Evolutionary conservation across 2,888 invertebrate genomes (phyloP).

Genomic region (Buathra laborator): DNA sequence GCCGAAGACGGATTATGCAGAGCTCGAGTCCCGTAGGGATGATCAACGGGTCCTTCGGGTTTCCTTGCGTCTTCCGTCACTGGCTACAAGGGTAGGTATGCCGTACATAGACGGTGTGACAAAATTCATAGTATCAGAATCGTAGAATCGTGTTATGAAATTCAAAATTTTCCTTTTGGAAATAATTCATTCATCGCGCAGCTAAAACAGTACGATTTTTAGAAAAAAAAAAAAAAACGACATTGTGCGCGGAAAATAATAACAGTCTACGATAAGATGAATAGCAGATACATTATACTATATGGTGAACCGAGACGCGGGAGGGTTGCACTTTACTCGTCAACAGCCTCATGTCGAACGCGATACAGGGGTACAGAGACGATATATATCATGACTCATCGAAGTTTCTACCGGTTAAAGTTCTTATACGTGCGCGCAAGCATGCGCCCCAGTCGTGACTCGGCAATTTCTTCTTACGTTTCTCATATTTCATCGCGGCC

Average conservation of each 20-base stretch:
- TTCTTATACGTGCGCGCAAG: constrained; percentile 50
- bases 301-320: constrained; percentile 11
- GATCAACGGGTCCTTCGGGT: constrained; percentile 45
- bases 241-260: background rate
- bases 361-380: constrained; percentile 1
- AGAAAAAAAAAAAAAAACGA: background rate
- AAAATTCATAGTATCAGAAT: background rate
- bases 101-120: background rate
- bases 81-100: background rate
- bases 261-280: background rate
- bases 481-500: constrained; percentile 80
- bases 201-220: background rate
- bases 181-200: background rate
- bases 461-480: constrained; percentile 72
- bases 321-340: constrained; percentile 34
- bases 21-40: constrained; percentile 29
- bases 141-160: background rate
- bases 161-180: background rate
- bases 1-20: constrained; percentile 42
- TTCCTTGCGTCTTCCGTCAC: background rate
- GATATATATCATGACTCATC: constrained; percentile 58
- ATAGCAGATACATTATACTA: background rate
- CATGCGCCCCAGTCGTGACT: constrained; percentile 45
- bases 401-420: constrained; percentile 42
- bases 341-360: constrained; percentile 10